Evolutionary conservation across 1,140 invertebrate genomes (phyloP), one percentile per base, ranked within the genome.

Genomic region (Ladona fulva): DNA sequence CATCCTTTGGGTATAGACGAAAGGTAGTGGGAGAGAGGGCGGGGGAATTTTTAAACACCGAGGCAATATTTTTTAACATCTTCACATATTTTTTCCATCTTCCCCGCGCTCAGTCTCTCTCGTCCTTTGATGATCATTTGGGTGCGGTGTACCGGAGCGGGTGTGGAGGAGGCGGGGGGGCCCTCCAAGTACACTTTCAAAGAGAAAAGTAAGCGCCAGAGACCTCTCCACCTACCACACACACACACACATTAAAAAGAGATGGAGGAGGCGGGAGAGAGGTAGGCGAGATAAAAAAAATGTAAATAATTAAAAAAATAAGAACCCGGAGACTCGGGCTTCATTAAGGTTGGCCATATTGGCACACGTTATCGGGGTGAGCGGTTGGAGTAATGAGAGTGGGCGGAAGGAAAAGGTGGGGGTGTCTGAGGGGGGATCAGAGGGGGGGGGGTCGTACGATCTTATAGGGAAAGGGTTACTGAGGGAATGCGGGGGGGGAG

Each of bases 251-350:
- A 19, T 66, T 66, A 66, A 19, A 66, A 22, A 22, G 52, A 19
- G 52, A 66, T 19, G 16, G 44, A 19, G 44, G 44, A 19, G 44
- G 52, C 16, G 52, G 52, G 52, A 19, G 44, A 19, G 52, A 22
- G 52, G n/a, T 66, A 19, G 52, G 52, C 52, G n/a, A 66, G 52
- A 66, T 66, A 66, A 66, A 66, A 37, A 66, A 66, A 66, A 66
- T 66, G 52, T 66, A 66, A 66, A 66, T 66, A 66, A 66, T 66
- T 66, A 66, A 66, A 66, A 66, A 66, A 66, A 66, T 66, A 66
- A 66, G 52, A 66, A 66, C 52, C 52, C 52, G n/a, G 52, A 66
- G 19, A 52, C 44, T 52, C 44, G 10, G 44, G 52, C 52, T 66
- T 66, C 52, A 66, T 66, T 66, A 66, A 66, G 52, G 52, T 66